These are phyloP conservation scores for Orientallactaga bullata DNA, from an alignment of 2,113 vertebrate species.

Conservation along the genomic window DNA sequence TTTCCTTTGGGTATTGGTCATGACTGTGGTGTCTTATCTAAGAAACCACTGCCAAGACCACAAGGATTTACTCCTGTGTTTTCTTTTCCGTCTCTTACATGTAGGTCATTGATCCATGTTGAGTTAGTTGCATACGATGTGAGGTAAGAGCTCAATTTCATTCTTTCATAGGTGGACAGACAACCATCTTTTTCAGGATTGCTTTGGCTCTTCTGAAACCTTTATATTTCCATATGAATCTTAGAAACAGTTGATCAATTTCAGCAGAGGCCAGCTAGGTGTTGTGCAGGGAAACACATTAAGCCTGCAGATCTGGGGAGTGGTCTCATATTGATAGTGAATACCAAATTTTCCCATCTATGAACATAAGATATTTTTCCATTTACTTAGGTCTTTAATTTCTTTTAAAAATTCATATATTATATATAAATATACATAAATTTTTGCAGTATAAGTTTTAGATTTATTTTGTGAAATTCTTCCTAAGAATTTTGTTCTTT, in stretches of 20 bases:
- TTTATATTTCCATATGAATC: background rate
- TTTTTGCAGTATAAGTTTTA: background rate
- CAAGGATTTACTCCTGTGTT: background rate
- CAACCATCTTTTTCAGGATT: background rate
- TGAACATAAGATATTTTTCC: background rate
- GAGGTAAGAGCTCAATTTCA: background rate
- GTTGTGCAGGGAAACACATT: background rate
- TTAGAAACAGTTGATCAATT: background rate
- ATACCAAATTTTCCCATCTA: background rate
- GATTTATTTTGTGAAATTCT: background rate
- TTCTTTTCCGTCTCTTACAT: background rate
- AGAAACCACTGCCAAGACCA: background rate
- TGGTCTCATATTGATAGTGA: background rate
- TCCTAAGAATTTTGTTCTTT: background rate
- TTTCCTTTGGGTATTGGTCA: background rate
- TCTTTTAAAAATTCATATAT: background rate
- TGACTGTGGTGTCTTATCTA: background rate
- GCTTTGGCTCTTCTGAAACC: background rate
- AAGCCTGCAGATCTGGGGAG: background rate
- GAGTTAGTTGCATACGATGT: background rate
- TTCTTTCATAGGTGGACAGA: background rate
- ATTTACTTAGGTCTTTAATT: slow-evolving; percentile 38
- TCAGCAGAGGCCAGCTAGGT: background rate
- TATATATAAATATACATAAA: background rate
- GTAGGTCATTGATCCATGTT: background rate